Percentiles rank a stretch among this genome's conserved stretches.
Evolutionary conservation across 2,797 vertebrate species (phyloP).

Genomic region (Tinamus major): DNA sequence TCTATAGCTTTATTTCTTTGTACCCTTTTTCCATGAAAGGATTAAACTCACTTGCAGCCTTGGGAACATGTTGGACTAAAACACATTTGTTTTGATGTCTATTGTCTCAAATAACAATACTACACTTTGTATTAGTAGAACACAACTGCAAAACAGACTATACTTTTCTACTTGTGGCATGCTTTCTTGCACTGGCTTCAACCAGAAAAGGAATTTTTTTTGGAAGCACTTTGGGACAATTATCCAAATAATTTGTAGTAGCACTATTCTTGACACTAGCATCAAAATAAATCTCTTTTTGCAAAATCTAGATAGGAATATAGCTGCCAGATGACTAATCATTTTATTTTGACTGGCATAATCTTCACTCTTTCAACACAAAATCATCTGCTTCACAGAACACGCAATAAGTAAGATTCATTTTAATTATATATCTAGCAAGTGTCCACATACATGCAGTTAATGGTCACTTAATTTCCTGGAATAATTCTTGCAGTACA

Average conservation of each 20-base stretch:
- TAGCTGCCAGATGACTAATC: neutral
- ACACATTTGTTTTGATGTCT: neutral
- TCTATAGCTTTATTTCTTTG: neutral
- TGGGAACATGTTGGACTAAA: neutral
- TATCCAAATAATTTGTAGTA: neutral
- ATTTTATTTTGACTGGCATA: neutral
- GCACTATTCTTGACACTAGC: neutral
- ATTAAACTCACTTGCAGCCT: neutral
- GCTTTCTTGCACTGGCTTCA: neutral
- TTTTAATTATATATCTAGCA: neutral
- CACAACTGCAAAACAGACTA: neutral
- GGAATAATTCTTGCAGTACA: neutral
- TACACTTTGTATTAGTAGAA: neutral
- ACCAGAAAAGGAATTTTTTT: neutral
- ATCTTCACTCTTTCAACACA: neutral
- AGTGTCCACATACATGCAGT: neutral
- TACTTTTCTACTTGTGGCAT: neutral
- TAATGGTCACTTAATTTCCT: neutral
- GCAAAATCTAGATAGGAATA: neutral
- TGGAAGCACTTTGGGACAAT: neutral
- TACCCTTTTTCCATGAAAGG: neutral
- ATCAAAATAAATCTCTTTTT: neutral
- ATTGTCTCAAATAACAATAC: neutral
- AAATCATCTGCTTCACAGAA: neutral
- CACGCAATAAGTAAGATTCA: rapidly evolving